Conservation (phyloP, 2,888 invertebrate species). For the Choristoneura rosaceana region DNA sequence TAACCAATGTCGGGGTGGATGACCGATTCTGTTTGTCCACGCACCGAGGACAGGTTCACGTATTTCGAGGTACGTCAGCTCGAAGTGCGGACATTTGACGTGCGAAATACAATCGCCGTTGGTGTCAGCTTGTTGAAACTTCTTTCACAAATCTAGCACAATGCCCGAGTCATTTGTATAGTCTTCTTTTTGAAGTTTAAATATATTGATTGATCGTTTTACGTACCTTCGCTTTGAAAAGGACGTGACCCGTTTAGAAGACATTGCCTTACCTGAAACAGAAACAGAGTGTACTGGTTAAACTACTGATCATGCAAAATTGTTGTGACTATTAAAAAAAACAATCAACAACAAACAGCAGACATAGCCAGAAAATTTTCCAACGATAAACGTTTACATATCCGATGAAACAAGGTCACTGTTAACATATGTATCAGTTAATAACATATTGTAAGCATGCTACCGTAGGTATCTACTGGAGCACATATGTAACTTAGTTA, state of each 20-base stretch:
- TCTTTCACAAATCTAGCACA: slow-evolving; percentile 57
- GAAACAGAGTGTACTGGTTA: slow-evolving; percentile 55
- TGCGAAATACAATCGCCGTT: slow-evolving; percentile 49
- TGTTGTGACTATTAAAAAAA: slow-evolving; percentile 7
- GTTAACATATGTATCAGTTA: slow-evolving; percentile 40
- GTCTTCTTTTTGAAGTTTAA: slow-evolving; percentile 45
- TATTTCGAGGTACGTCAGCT: slow-evolving; percentile 59
- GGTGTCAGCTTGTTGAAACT: slow-evolving; percentile 45
- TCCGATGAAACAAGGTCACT: slow-evolving; percentile 40
- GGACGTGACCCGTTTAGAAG: slow-evolving; percentile 78
- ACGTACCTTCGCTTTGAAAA: slow-evolving; percentile 73
- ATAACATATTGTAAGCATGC: slow-evolving; percentile 36
- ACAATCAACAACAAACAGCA: slow-evolving; percentile 30
- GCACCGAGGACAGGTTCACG: slow-evolving; percentile 63
- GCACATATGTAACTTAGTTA: slow-evolving; percentile 28
- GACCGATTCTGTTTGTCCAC: slow-evolving; percentile 74
- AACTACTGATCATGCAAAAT: slow-evolving; percentile 18
- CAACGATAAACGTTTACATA: slow-evolving; percentile 40
- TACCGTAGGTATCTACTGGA: slow-evolving; percentile 25
- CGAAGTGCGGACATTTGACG: slow-evolving; percentile 56
- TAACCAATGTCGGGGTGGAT: slow-evolving; percentile 75
- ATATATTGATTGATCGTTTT: slow-evolving; percentile 63
- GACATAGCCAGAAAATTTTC: slow-evolving; percentile 41
- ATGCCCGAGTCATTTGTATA: slow-evolving; percentile 54
- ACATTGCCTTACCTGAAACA: slow-evolving; percentile 83